Evolutionary conservation across 2,888 invertebrate species (phyloP), one percentile per base, ranked within the genome.

Genomic region (Pegoplata infirma): DNA sequence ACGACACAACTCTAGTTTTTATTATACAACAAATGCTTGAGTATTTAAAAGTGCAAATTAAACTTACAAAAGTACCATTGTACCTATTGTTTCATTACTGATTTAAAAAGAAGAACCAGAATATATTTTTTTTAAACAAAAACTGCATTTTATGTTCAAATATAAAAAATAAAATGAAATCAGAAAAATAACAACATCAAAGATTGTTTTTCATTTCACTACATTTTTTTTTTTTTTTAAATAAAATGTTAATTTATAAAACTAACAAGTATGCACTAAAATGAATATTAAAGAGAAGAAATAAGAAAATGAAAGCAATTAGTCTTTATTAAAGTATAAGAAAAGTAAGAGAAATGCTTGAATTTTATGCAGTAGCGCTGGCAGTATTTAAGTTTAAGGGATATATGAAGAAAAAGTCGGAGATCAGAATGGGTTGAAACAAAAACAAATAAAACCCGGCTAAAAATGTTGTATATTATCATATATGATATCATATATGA

Each of bases 261-360:
- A 67, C 47, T 40, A 71, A 58, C 14, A 28, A 72, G 21, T 14
- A n/a, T n/a, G n/a, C n/a, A n/a, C n/a, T n/a, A 28, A 64, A 53
- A 61, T 21, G 55, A 59, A 53, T 46, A 36, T 55, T 44, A 47
- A n/a, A n/a, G 46, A 36, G 28, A 49, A 44, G 23, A 46, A 28
- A 28, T 17, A 68, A 32, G 44, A 73, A 77, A 73, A 55, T n/a
- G 67, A 64, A 73, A 73, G 58, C 68, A 73, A 77, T 67, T 67
- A 63, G 59, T 72, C 66, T 69, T 51, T 44, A 56, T 68, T 63
- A 55, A 63, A 56, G 19, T n/a, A 56, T 28, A 58, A 40, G 19
- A 25, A 1, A 0, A 5, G 44, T n/a, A 58, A 56, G 12, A 40
- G 36, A 8, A 19, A 17, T 0, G 10, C 28, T 21, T 25, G 7